Conservation (phyloP, 2,888 invertebrate species). For the Drosophila prolongata region DNA sequence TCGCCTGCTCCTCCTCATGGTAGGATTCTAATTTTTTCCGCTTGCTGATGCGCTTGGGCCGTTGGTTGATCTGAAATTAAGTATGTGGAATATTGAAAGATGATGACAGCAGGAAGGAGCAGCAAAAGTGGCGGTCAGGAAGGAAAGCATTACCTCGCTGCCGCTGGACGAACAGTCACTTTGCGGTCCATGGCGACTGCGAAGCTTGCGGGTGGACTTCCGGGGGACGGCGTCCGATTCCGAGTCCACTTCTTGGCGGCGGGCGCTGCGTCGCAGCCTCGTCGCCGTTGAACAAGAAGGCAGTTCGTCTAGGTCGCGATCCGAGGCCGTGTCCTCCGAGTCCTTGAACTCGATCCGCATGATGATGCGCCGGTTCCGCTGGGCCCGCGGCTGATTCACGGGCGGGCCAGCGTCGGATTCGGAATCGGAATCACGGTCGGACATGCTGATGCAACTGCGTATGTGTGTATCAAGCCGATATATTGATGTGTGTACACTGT, state of each 20-base stretch:
- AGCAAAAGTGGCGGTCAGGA: neutral
- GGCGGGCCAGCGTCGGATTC: conserved; percentile 59
- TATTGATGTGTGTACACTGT: conserved; percentile 44
- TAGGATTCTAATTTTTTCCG: conserved; percentile 16
- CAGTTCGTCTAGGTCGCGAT: conserved; percentile 56
- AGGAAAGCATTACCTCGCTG: conserved; percentile 78
- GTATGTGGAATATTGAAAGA: neutral
- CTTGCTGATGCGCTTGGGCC: neutral
- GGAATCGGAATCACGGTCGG: conserved; percentile 55
- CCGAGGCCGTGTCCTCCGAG: conserved; percentile 70
- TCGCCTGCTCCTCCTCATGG: conserved; percentile 30
- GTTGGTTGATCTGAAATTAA: conserved; percentile 28
- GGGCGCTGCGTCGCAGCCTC: conserved; percentile 47
- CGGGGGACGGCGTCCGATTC: conserved; percentile 51
- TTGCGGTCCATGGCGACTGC: conserved; percentile 56
- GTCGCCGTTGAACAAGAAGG: conserved; percentile 63
- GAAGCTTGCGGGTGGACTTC: conserved; percentile 51
- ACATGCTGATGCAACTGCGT: conserved; percentile 72
- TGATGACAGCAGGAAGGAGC: too few species aligned
- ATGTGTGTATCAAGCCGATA: conserved; percentile 39
- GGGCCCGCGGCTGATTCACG: conserved; percentile 70
- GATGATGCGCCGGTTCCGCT: conserved; percentile 81
- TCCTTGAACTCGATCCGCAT: conserved; percentile 84
- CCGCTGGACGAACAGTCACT: conserved; percentile 69
- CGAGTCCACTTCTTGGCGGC: conserved; percentile 27